Percentiles rank a stretch among this genome's conserved stretches.
These are phyloP conservation scores for Synanthedon myopaeformis DNA, from an alignment of 2,888 invertebrate species.

Conservation along the genomic window DNA sequence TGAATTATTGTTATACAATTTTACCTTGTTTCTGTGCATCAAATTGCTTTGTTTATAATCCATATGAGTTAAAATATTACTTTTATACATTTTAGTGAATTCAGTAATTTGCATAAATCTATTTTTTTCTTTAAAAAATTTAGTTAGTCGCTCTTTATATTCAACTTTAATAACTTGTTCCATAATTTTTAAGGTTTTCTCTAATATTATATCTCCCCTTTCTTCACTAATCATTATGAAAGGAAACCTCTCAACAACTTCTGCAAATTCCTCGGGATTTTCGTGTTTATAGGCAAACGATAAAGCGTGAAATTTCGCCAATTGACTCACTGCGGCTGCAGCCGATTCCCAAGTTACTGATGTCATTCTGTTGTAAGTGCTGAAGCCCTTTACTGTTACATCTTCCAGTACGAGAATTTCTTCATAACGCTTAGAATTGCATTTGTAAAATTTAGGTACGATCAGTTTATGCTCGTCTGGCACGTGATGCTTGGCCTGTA, in stretches of 20 bases:
- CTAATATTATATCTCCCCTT: not conserved
- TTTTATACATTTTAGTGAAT: not conserved
- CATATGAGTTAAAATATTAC: not conserved
- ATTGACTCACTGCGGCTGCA: constrained; percentile 13
- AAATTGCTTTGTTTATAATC: constrained; percentile 3
- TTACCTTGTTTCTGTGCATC: not conserved
- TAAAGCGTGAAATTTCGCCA: constrained; percentile 34
- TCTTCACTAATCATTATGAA: not conserved
- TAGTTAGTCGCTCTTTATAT: not conserved
- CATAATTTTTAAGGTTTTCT: not conserved
- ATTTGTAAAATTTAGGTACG: constrained; percentile 14
- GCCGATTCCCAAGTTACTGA: constrained; percentile 27
- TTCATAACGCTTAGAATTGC: constrained; percentile 4
- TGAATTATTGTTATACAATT: too few species aligned
- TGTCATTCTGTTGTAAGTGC: constrained; percentile 19
- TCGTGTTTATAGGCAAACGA: constrained; percentile 27
- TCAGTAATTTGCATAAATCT: not conserved
- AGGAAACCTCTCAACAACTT: not conserved
- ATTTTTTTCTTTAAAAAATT: not conserved
- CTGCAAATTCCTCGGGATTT: constrained; percentile 19
- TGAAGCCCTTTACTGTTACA: constrained; percentile 20
- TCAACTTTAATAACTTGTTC: not conserved
- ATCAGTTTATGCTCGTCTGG: constrained; percentile 5
- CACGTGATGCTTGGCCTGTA: constrained; percentile 8
- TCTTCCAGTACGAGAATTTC: constrained; percentile 23